These are phyloP conservation scores for Tinamus guttatus DNA, from an alignment of 2,113 vertebrate genomes.

Conservation along the genomic window DNA sequence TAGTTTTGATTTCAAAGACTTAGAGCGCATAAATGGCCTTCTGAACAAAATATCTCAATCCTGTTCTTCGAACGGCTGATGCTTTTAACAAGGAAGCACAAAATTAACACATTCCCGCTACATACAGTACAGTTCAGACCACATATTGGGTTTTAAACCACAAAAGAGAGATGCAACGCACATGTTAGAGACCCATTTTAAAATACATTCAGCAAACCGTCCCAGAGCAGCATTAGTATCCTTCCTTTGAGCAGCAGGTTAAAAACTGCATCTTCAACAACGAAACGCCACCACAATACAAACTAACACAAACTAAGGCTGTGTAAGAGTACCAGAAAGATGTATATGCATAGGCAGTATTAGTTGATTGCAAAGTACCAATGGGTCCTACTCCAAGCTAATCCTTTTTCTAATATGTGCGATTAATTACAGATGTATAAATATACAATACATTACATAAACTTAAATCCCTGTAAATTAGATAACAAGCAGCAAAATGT, in stretches of 20 bases:
- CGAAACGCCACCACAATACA: background rate
- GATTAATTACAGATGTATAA: conserved; percentile 91
- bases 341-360: background rate
- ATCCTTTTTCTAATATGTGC: conserved; percentile 81
- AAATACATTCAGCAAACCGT: conserved; percentile 78
- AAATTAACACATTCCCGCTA: conserved; percentile 70
- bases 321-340: background rate
- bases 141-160: conserved; percentile 22
- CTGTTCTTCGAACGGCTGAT: conserved; percentile 55
- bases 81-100: conserved; percentile 77
- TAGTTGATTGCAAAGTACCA: background rate
- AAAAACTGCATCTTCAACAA: conserved; percentile 37
- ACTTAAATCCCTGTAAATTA: conserved; percentile 83
- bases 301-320: background rate
- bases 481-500: conserved; percentile 77
- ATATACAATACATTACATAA: conserved; percentile 82
- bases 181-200: conserved; percentile 1
- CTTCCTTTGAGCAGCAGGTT: conserved; percentile 45
- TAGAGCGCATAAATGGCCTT: conserved; percentile 76
- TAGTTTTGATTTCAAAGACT: background rate
- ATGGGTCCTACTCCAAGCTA: background rate
- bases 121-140: conserved; percentile 15
- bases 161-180: background rate
- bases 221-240: conserved; percentile 49
- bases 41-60: conserved; percentile 73